These are phyloP conservation scores for Trichopoda pennipes DNA, from an alignment of 2,888 invertebrate genomes.

Conservation along the genomic window DNA sequence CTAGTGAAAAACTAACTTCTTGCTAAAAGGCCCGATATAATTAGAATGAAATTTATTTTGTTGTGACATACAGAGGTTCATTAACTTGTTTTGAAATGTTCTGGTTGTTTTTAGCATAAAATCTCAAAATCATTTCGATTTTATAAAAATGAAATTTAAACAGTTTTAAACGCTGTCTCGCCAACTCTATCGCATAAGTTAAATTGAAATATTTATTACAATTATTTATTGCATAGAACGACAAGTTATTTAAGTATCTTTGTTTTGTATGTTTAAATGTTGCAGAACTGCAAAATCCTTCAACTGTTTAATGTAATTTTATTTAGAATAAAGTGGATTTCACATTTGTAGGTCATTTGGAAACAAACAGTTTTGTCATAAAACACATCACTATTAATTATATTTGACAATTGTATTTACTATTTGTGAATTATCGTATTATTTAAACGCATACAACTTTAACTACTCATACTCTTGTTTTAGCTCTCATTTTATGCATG, in stretches of 20 bases:
- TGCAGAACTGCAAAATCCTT: constrained; percentile 2
- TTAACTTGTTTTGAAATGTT: too few species aligned
- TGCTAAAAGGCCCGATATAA: too few species aligned
- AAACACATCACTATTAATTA: constrained; percentile 40
- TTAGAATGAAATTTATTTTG: too few species aligned
- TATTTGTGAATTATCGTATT: constrained; percentile 23
- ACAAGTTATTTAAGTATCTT: neutral
- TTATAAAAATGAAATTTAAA: too few species aligned
- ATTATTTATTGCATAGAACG: too few species aligned
- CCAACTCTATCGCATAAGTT: too few species aligned
- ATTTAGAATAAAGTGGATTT: neutral
- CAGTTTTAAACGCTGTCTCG: too few species aligned
- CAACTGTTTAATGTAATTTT: constrained; percentile 12
- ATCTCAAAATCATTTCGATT: too few species aligned
- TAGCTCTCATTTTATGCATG: constrained; percentile 1
- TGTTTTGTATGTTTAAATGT: neutral
- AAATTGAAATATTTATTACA: too few species aligned
- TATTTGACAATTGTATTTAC: constrained; percentile 45
- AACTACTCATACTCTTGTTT: neutral
- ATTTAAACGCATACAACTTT: constrained; percentile 23
- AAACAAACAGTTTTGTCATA: constrained; percentile 40
- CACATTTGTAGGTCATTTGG: constrained; percentile 49
- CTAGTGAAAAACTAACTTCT: too few species aligned
- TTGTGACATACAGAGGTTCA: too few species aligned
- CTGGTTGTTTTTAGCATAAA: too few species aligned